Evolutionary conservation across 2,797 vertebrate genomes (phyloP), one percentile per base, ranked within the genome.

Genomic region (Perodicticus potto): DNA sequence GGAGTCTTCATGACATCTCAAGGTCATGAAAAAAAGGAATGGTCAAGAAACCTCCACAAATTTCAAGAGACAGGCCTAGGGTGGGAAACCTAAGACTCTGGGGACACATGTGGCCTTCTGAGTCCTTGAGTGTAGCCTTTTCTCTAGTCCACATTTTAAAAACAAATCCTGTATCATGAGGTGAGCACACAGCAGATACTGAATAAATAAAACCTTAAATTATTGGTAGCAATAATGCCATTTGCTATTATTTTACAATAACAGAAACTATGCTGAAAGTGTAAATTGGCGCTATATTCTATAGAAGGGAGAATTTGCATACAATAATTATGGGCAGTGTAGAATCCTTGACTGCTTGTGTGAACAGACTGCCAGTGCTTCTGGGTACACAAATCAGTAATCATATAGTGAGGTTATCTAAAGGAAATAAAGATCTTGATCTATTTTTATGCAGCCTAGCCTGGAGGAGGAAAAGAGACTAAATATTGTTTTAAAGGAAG

Each of bases 401-500:
- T n/a, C 49, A 6, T 27, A 16, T 19, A 55, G 13, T 29, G 16
- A n/a, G 27, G 1, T 45, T 84, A 84, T 76, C 43, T 23, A 25
- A 63, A 84, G 55, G 32, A 82, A 91, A 91, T 25, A n/a, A 90
- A 17, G 11, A 70, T 25, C 20, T 94, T 59, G 1, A 27, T 90
- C 11, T 89, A 53, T 55, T 89, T 89, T 40, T 67, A 19, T 43
- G 32, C 1, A 25, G 25, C 40, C 49, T 40, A 73, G 19, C 14
- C 61, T 86, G 17, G 19, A 89, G 8, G 27, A n/a, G n/a, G 59
- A 16, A 87, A 45, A 82, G 59, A 37, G 13, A 94, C 22, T 78
- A 76, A 89, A 70, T 55, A 22, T 13, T 87, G 27, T 80, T 93
- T 92, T 87, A 83, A 27, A 49, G 29, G 2, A 80, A 96, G 81